Percentiles rank a stretch among this genome's conserved stretches.
Evolutionary conservation across 2,113 vertebrate genomes (phyloP).

Genomic region (Brachyhypopomus occidentalis): DNA sequence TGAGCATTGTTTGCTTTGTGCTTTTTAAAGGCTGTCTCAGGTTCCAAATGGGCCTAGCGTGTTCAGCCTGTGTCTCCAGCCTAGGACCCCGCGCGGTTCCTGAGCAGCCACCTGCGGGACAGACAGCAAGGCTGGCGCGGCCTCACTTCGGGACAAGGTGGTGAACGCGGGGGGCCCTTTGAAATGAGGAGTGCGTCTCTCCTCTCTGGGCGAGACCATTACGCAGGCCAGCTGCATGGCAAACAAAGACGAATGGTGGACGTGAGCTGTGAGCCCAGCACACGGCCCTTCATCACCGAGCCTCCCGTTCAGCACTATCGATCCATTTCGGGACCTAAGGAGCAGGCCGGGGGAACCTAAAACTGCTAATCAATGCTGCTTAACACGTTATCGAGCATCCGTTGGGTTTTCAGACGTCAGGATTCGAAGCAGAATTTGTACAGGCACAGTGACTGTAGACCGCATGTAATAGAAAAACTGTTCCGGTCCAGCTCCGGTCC

Average conservation of each 20-base stretch:
- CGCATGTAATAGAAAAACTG: background rate
- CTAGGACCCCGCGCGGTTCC: background rate
- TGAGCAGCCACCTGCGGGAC: background rate
- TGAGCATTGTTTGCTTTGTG: too few species aligned
- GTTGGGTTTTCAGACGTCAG: slow-evolving; percentile 69
- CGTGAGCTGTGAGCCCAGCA: slow-evolving; percentile 66
- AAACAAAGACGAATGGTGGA: slow-evolving; percentile 80
- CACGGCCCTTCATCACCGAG: slow-evolving; percentile 75
- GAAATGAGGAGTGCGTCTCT: slow-evolving; percentile 36
- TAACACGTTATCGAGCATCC: slow-evolving; percentile 79
- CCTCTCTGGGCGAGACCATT: slow-evolving; percentile 73
- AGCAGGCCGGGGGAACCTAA: slow-evolving; percentile 76
- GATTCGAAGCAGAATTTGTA: slow-evolving; percentile 53
- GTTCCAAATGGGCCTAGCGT: too few species aligned
- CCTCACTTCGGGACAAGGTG: background rate
- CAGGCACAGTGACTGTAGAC: background rate
- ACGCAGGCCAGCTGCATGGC: slow-evolving; percentile 74
- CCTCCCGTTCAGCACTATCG: slow-evolving; percentile 76
- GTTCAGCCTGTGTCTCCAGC: background rate
- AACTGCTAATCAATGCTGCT: slow-evolving; percentile 76
- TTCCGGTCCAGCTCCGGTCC: background rate
- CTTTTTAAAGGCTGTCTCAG: background rate
- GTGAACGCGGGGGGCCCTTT: background rate
- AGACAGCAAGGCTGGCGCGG: background rate
- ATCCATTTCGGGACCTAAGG: slow-evolving; percentile 76